Conservation (phyloP, 1,140 invertebrate genomes). For the Eurosta solidaginis region DNA sequence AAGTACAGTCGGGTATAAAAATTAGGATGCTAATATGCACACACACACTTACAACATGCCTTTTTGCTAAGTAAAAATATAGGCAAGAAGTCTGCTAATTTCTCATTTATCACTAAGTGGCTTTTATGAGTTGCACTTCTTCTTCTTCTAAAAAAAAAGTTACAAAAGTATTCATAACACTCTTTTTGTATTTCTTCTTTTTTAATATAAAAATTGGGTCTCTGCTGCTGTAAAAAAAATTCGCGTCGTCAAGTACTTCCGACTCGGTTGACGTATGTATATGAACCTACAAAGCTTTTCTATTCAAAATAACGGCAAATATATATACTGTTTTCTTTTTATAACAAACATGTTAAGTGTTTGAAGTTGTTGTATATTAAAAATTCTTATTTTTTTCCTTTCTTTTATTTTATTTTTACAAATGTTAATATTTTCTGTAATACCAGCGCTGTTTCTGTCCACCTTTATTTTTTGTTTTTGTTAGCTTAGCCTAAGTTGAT, state of each 20-base stretch:
- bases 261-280: not conserved
- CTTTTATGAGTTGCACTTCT: not conserved
- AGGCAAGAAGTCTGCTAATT: too few relatives aligned
- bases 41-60: too few relatives aligned
- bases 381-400: not conserved
- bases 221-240: not conserved
- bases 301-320: too few relatives aligned
- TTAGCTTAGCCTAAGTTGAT: not conserved
- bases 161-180: not conserved
- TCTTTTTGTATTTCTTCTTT: not conserved
- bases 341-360: not conserved
- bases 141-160: not conserved
- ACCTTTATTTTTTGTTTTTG: not conserved
- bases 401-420: not conserved
- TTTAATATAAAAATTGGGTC: constrained; percentile 2
- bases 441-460: not conserved
- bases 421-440: constrained; percentile 12
- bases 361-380: not conserved
- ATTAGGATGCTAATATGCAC: too few relatives aligned
- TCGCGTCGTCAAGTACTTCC: not conserved
- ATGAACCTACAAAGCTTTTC: too few relatives aligned
- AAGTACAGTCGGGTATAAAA: too few relatives aligned
- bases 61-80: too few relatives aligned
- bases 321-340: not conserved
- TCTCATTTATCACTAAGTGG: too few relatives aligned